phyloP scores from a whole-genome alignment of 2,797 vertebrate species.

The Aselliscus stoliczkanus region DNA sequence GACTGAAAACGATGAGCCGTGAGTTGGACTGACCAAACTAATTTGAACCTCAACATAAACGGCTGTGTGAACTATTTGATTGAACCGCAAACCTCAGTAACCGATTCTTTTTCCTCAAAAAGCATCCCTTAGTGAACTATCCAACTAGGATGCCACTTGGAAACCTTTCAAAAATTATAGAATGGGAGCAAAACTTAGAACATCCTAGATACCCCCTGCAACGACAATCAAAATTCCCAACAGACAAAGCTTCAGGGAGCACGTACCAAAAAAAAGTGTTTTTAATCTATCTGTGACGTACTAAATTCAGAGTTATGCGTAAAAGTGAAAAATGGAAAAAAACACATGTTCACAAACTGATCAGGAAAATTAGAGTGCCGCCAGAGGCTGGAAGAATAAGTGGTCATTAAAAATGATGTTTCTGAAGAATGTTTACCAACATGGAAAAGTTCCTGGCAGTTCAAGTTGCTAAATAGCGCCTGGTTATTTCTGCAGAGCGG shows the following conservation, averaged over 20 bases:
- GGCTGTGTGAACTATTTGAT: neutral
- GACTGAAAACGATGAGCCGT: neutral
- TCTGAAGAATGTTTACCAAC: fast-evolving
- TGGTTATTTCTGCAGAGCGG: fast-evolving
- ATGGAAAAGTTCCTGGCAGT: neutral
- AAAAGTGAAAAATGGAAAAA: too few relatives aligned
- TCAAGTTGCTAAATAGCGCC: neutral
- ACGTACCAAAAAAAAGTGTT: fast-evolving
- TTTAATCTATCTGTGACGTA: fast-evolving
- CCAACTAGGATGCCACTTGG: neutral
- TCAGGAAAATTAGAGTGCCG: fast-evolving
- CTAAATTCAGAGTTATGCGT: fast-evolving
- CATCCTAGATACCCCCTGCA: neutral
- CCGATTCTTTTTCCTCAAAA: neutral
- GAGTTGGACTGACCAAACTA: neutral
- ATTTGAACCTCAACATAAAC: neutral
- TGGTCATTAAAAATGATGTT: neutral
- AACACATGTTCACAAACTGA: fast-evolving
- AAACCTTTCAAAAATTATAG: neutral
- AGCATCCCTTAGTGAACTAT: neutral
- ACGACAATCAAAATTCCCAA: neutral
- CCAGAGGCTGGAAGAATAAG: fast-evolving
- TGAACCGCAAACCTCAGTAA: neutral
- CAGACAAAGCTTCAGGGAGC: fast-evolving
- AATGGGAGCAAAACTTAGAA: neutral